A percentile compares a stretch with the other conserved stretches of the same genome.
Conservation (phyloP, 2,888 invertebrate species). For the Eupeodes latifasciatus region DNA sequence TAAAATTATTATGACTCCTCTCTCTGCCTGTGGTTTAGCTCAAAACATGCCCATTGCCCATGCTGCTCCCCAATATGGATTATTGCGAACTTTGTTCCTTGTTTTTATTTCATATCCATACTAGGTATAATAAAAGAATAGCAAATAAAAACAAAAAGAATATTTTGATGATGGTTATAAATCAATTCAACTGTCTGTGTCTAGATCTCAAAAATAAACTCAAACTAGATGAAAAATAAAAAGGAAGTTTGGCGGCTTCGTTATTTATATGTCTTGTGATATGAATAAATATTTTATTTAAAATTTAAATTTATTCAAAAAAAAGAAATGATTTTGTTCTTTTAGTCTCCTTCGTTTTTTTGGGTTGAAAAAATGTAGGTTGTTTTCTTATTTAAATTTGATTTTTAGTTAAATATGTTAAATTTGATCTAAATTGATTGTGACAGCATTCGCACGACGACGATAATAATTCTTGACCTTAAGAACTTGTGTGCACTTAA, state of each 20-base stretch:
- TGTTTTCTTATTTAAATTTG: not conserved
- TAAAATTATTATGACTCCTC: conserved; percentile 60
- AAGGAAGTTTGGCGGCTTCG: conserved; percentile 7
- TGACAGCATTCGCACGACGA: conserved; percentile 4
- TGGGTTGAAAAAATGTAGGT: conserved; percentile 34
- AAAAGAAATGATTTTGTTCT: conserved; percentile 31
- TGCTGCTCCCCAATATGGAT: conserved; percentile 65
- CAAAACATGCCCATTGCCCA: conserved; percentile 32
- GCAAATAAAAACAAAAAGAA: conserved; percentile 50
- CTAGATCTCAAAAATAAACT: conserved; percentile 2
- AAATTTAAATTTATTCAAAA: conserved; percentile 34
- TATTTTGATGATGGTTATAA: conserved; percentile 61
- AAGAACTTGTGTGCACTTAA: conserved; percentile 23
- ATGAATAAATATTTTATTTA: conserved; percentile 37
- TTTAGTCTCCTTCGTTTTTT: conserved; percentile 16
- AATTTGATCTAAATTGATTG: conserved; percentile 37
- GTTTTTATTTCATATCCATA: not conserved
- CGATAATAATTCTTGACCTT: conserved; percentile 14
- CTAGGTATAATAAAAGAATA: conserved; percentile 32
- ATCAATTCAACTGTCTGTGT: conserved; percentile 52
- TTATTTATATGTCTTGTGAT: conserved; percentile 43
- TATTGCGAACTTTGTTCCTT: conserved; percentile 47
- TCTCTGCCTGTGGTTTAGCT: conserved; percentile 25
- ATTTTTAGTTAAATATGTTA: conserved; percentile 27
- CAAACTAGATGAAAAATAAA: conserved; percentile 2